Base-by-base conservation (phyloP, 2,888 invertebrate species). In the Mesopsocus fuscifrons region DNA sequence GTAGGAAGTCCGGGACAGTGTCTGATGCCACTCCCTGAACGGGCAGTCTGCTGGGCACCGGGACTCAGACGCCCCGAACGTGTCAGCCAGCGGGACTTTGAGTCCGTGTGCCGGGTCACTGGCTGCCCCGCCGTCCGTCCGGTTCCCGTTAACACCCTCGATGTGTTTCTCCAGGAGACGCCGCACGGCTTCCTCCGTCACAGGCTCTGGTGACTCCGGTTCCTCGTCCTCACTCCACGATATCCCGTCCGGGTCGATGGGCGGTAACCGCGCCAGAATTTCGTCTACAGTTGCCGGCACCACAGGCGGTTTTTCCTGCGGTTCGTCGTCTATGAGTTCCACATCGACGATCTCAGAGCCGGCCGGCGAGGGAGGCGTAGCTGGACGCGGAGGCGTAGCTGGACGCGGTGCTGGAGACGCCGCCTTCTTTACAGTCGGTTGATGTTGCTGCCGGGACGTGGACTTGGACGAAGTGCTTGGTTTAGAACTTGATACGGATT, bases 11-110 rank as follows among this genome's bases (percentile, higher is more conserved):
- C 72, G 66, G 52, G 78, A 74, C 50, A 80, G 72, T 59, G 84
- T 78, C 66, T 91, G 79, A 62, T 89, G 83, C 89, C 92, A 95
- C 66, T 89, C 84, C 52, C 79, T 72, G 69, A 92, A 95, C 56
- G 68, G 68, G 50, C 56, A 59, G 50, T 64, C 63, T 48, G 67
- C 68, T 11, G 26, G 26, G 55, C 66, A 67, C 45, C 33, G 35
- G 38, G 34, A 35, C 34, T 43, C 32, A 13, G 44, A 35, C 38
- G 34, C 35, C 32, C 46, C 38, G 17, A 38, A 38, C 15, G n/a
- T 20, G 20, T 20, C 21, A 20, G 18, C 20, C 21, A 38, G 17
- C n/a, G 38, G 38, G n/a, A 38, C 38, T 18, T 15, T 20, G n/a
- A 38, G 21, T 18, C 38, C 38, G 38, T 38, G 38, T 20, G n/a